phyloP scores from a whole-genome alignment of 1,140 invertebrate species.

The Ips nitidus region DNA sequence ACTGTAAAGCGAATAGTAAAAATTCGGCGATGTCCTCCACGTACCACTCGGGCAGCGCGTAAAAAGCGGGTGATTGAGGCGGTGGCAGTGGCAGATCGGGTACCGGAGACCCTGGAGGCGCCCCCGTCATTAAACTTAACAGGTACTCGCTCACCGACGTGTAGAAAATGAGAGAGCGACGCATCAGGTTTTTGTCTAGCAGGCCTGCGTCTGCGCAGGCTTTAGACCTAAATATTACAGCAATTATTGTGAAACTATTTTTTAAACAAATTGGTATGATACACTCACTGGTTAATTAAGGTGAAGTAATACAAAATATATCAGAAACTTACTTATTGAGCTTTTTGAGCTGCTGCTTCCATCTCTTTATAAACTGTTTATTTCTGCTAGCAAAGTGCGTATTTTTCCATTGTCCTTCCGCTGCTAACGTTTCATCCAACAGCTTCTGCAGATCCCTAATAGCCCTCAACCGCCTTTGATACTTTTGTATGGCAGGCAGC shows the following conservation, averaged over 20 bases:
- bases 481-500: slow-evolving; percentile 84
- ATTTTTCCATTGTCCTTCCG: slow-evolving; percentile 81
- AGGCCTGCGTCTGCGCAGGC: slow-evolving; percentile 86
- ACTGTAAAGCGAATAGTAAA: slow-evolving; percentile 89
- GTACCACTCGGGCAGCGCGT: slow-evolving; percentile 93
- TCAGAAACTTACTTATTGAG: slow-evolving; percentile 56
- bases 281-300: no score
- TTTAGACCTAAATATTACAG: slow-evolving; percentile 64
- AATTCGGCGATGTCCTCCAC: slow-evolving; percentile 96
- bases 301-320: slow-evolving; percentile 2
- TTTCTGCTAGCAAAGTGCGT: slow-evolving; percentile 77
- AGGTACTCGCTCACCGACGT: slow-evolving; percentile 80
- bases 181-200: slow-evolving; percentile 77
- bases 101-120: slow-evolving; percentile 46
- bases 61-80: slow-evolving; percentile 73
- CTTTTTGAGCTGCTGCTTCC: slow-evolving; percentile 79
- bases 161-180: slow-evolving; percentile 83
- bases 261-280: neutral
- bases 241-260: neutral
- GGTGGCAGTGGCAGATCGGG: slow-evolving; percentile 56
- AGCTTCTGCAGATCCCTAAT: slow-evolving; percentile 89
- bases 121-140: slow-evolving; percentile 62
- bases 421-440: slow-evolving; percentile 81
- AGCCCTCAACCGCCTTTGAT: slow-evolving; percentile 78
- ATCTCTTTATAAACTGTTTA: slow-evolving; percentile 80